Base-by-base conservation (phyloP, 2,888 invertebrate species). In the Euproctis similis region DNA sequence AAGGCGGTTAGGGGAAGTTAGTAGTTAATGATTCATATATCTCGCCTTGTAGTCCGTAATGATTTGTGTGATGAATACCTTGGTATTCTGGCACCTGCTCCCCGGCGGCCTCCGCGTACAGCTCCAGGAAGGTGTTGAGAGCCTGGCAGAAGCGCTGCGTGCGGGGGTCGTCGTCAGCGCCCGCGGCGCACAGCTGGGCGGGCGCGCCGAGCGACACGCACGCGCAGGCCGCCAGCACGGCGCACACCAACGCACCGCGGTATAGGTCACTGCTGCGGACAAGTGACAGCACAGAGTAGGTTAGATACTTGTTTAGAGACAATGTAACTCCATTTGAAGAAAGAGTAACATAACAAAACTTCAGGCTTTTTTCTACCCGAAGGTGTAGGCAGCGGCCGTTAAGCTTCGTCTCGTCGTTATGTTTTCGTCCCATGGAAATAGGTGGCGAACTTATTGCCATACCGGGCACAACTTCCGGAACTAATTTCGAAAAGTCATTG, bases 141-240 rank as follows among this genome's bases (percentile, higher is more conserved):
- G 89, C 88, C 44, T 86, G 86, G 58, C 90, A 90, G 65, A 90
- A 87, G 43, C 89, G 82, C 24, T 89, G 86, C 49, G 88, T 86
- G 12, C 88, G 85, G 1, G 89, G 88, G 50, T 89, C 86, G 49
- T 89, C 88, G 35, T 89, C 88, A 1, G 85, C 75, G 1, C 85
- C 86, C 62, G 89, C 74, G 13, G 87, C 85, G 71, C 89, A 90
- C 39, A 88, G 87, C 65, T 85, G 81, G 33, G 84, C 80, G 24
- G 77, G 73, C 47, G 86, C 81, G 0, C 74, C 68, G 33, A 42
- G 17, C 45, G 56, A 36, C 45, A 61, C 53, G 56, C 66, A 44
- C 47, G 67, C 54, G 63, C 71, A 60, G 51, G 53, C 59, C 35
- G 55, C 62, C 45, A 62, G 36, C 39, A 69, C 59, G 31, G 63